Percentiles rank a stretch among this genome's conserved stretches.
phyloP scores from a whole-genome alignment of 1,140 invertebrate genomes.

The Diuraphis noxia region DNA sequence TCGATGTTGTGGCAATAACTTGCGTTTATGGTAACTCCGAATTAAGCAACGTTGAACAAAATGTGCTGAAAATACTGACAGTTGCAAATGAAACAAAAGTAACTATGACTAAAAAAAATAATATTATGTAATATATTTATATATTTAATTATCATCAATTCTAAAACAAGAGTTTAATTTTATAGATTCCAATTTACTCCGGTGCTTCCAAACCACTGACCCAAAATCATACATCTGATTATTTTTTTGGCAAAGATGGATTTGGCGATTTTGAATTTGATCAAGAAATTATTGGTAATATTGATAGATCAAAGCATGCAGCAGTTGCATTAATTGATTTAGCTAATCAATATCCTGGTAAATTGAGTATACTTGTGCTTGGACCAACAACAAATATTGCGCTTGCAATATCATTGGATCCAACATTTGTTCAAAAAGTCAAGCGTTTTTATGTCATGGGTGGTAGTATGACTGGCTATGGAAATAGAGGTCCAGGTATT shows the following conservation, averaged over 20 bases:
- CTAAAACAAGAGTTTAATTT: neutral
- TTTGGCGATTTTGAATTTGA: slow-evolving; percentile 10
- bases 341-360: neutral
- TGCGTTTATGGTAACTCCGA: neutral
- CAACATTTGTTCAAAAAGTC: neutral
- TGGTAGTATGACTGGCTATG: neutral
- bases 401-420: neutral
- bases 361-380: neutral
- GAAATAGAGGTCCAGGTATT: neutral
- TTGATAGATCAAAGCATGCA: slow-evolving; percentile 6
- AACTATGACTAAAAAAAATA: neutral
- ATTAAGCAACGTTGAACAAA: neutral
- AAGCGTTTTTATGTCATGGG: slow-evolving; percentile 10
- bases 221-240: neutral
- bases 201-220: neutral
- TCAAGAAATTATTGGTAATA: neutral
- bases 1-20: neutral
- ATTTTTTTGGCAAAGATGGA: neutral
- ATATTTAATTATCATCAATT: neutral
- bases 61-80: neutral
- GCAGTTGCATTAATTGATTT: neutral
- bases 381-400: slow-evolving; percentile 14
- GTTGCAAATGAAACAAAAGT: neutral
- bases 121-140: too few relatives aligned
- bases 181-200: neutral